Base-by-base conservation (phyloP, 2,888 invertebrate species). In the Scaeva pyrastri region DNA sequence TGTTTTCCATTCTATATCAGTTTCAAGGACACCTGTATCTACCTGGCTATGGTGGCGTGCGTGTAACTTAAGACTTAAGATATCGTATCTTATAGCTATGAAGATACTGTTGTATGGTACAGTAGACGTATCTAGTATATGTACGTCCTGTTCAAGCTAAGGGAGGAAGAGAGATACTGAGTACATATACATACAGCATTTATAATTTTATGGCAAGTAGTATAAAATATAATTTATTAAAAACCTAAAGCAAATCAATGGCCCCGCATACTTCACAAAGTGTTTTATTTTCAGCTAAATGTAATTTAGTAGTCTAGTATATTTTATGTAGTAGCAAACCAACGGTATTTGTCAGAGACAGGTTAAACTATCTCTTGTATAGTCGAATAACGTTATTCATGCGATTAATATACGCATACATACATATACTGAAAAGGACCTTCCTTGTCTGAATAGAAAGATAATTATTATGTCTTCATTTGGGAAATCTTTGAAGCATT, bases 1-100 rank as follows among this genome's bases (percentile, higher is more conserved):
- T 78, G 56, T 52, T 55, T 41, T 56, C n/a, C 43, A 48, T 58
- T 70, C 50, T 76, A 58, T 70, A 58, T 70, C 58, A 60, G 48
- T 12, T 39, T 68, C 58, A 68, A 77, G 39, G 36, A 58, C 36
- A 70, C 41, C 16, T 41, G 21, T 43, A 43, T 31, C 31, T 23
- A 21, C 21, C 16, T 45, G 14, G 39, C 16, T 23, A 26, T 23
- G 12, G 8, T 19, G 14, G 41, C 31, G 39, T 26, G 45, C 23
- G 68, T 76, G 70, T 70, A 70, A 77, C n/a, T 26, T 26, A 60
- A 77, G 41, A 60, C 52, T 52, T 10, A 26, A 50, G 58, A 39
- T 41, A 36, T 55, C 26, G 21, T 50, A 56, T 76, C 58, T 48
- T 56, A 52, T 60, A 60, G 39, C 56, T 68, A 68, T 50, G n/a